Percentiles rank a stretch among this genome's conserved stretches.
Conservation (phyloP, 2,888 invertebrate genomes). For the Dendrolimus houi region DNA sequence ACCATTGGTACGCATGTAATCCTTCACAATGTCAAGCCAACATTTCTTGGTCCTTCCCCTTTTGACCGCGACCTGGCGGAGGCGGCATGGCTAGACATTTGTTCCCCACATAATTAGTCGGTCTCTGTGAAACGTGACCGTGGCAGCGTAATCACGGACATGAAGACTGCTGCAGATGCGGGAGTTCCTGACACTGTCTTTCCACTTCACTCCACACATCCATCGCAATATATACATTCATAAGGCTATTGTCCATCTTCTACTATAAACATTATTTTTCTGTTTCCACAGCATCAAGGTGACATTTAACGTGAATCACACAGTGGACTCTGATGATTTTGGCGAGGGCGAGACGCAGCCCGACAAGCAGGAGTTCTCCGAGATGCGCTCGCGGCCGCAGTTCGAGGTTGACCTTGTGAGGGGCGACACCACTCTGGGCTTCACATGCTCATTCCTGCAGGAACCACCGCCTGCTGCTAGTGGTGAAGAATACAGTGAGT, state of each 20-base stretch:
- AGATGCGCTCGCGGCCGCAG: slow-evolving; percentile 93
- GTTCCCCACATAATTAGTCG: too few relatives aligned
- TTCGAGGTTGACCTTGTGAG: slow-evolving; percentile 92
- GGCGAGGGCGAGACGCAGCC: slow-evolving; percentile 79
- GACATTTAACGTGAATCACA: slow-evolving; percentile 95
- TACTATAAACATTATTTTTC: slow-evolving; percentile 1
- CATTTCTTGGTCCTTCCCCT: too few relatives aligned
- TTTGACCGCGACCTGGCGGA: too few relatives aligned
- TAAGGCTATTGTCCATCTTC: not conserved
- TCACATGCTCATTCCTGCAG: slow-evolving; percentile 89
- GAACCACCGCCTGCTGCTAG: slow-evolving; percentile 76
- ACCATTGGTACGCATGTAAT: too few relatives aligned
- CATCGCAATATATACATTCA: too few relatives aligned
- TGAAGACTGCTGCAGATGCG: too few relatives aligned
- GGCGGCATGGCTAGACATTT: too few relatives aligned
- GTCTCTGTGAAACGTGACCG: too few relatives aligned
- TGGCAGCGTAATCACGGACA: too few relatives aligned
- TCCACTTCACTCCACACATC: too few relatives aligned
- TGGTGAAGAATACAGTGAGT: slow-evolving; percentile 83
- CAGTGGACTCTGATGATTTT: slow-evolving; percentile 89
- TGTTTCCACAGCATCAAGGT: slow-evolving; percentile 61
- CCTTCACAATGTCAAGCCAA: too few relatives aligned
- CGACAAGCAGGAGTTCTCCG: slow-evolving; percentile 85
- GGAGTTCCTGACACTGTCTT: too few relatives aligned
- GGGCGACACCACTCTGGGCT: slow-evolving; percentile 85